These are phyloP conservation scores for Cerceris ruficornis DNA, from an alignment of 2,888 invertebrate genomes.

Conservation along the genomic window DNA sequence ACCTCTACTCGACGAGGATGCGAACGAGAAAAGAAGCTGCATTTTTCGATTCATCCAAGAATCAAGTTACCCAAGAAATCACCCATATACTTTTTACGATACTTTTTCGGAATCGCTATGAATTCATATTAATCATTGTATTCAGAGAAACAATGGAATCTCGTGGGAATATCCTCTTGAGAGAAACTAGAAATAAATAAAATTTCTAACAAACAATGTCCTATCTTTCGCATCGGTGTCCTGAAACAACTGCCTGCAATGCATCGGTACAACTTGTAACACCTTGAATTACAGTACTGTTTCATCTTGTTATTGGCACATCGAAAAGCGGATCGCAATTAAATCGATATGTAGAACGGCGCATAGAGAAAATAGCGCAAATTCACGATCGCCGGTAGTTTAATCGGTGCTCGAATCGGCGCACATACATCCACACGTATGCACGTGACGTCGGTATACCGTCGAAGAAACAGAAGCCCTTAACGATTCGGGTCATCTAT, in stretches of 20 bases:
- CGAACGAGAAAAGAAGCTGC: no score
- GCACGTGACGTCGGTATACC: background rate
- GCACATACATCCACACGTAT: constrained; percentile 26
- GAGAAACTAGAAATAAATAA: no score
- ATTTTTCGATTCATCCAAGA: no score
- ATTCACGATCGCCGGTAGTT: constrained; percentile 23
- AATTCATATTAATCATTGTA: no score
- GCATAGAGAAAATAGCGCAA: constrained; percentile 37
- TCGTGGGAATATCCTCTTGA: no score
- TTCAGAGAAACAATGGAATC: no score
- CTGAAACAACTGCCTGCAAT: background rate
- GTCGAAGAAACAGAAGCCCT: constrained; percentile 67
- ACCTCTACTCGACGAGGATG: background rate
- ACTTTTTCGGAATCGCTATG: no score
- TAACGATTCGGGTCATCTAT: constrained; percentile 73
- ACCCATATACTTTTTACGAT: no score
- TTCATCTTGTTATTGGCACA: constrained; percentile 1
- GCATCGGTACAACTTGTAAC: constrained; percentile 29
- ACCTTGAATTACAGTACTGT: constrained; percentile 12
- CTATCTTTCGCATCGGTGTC: no score
- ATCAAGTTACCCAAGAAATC: no score
- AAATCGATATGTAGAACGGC: constrained; percentile 16
- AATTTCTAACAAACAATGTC: no score
- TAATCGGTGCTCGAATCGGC: constrained; percentile 45
- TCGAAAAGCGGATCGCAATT: constrained; percentile 23